Conservation (phyloP, 2,797 vertebrate genomes). For the Anas flavirostris region DNA sequence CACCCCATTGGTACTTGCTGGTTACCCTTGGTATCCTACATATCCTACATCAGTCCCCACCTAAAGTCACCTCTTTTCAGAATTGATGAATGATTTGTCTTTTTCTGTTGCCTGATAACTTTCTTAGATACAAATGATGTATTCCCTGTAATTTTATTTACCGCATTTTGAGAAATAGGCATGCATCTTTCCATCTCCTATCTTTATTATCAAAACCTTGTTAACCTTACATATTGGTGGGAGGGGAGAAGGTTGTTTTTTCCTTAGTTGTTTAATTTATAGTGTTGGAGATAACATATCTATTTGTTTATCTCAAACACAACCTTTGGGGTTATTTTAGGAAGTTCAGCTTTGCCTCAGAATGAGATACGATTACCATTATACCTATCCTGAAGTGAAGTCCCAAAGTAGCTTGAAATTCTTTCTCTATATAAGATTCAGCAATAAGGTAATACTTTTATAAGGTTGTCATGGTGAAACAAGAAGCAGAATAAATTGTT, state of each 20-base stretch:
- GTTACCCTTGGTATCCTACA: not conserved
- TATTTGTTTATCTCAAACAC: not conserved
- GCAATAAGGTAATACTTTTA: not conserved
- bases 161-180: not conserved
- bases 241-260: not conserved
- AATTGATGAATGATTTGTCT: not conserved
- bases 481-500: not conserved
- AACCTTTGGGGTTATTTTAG: not conserved
- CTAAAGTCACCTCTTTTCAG: not conserved
- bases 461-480: not conserved
- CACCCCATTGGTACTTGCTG: not conserved
- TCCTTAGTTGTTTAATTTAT: not conserved
- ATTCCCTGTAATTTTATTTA: not conserved
- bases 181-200: fast-evolving
- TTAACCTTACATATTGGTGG: not conserved
- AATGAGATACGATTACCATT: not conserved
- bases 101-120: not conserved
- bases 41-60: not conserved
- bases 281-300: not conserved
- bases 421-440: not conserved
- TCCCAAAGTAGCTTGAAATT: not conserved
- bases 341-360: not conserved
- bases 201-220: not conserved
- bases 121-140: not conserved
- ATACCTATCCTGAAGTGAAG: not conserved